These are phyloP conservation scores for Sebastiscus albofasciatus DNA, from an alignment of 2,797 vertebrate species.

Conservation along the genomic window DNA sequence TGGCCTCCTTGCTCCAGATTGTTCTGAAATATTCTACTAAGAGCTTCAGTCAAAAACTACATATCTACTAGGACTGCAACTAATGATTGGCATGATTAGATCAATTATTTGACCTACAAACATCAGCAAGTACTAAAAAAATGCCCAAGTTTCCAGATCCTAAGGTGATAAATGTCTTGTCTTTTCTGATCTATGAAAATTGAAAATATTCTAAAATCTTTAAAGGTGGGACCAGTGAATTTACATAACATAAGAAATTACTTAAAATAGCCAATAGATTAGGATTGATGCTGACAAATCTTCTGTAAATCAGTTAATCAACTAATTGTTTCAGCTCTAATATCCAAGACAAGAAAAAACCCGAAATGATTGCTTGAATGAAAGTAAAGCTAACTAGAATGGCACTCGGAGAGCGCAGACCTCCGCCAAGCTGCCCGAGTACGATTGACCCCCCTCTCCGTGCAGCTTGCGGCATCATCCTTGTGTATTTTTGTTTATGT, in stretches of 20 bases:
- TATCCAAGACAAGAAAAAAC: neutral
- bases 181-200: neutral
- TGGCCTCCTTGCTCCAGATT: constrained; percentile 19
- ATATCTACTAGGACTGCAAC: neutral
- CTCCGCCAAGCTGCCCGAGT: too few species aligned
- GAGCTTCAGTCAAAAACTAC: neutral
- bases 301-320: neutral
- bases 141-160: neutral
- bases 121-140: neutral
- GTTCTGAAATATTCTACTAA: neutral
- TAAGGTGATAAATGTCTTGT: neutral
- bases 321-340: neutral
- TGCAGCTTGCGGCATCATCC: too few species aligned
- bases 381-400: neutral
- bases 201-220: neutral
- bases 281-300: neutral
- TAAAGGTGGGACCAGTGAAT: neutral
- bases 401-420: too few species aligned
- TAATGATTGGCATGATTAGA: neutral
- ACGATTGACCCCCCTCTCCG: too few species aligned
- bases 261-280: neutral
- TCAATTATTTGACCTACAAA: neutral
- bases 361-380: neutral
- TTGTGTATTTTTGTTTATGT: too few species aligned
- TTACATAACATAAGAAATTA: neutral